Base-by-base conservation (phyloP, 2,888 invertebrate genomes). In the Diachrysia chrysitis region DNA sequence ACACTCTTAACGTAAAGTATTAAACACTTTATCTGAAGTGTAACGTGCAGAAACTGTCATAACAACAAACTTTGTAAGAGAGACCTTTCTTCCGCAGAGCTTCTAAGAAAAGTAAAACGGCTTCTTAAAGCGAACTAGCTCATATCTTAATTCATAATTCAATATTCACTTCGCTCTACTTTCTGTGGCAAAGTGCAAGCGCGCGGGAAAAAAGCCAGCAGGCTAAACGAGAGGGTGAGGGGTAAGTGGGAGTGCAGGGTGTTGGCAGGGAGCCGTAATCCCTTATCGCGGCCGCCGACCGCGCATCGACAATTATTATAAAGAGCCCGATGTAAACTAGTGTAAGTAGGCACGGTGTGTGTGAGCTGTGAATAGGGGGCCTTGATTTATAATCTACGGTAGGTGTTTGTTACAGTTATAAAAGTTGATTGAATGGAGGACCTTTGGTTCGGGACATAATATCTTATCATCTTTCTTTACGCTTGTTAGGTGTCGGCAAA, bases 111-210 rank as follows among this genome's bases (percentile, higher is more conserved):
- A 70, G 65, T 81, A 77, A 78, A 79, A 71, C 76, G 73, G 66
- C 79, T 74, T 69, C 76, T 83, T 77, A 78, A 66, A 83, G 81
- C 76, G 79, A 81, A 76, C 81, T 78, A 78, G 84, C 87, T 89
- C 88, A 90, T 89, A 89, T 90, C 89, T 89, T 90, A 90, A 91
- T 92, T 92, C 90, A 92, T 93, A 93, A 95, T 93, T 93, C 93
- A 93, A 93, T 92, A 90, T 88, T 90, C 89, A 87, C 88, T 86
- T 78, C 87, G 87, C 73, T 86, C 83, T 87, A 87, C 73, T 73
- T 73, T 81, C 86, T 87, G 88, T 85, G 86, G 89, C 85, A 88
- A 88, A 93, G 90, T 91, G 92, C 92, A 92, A 90, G 90, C 89
- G 89, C 88, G 86, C 89, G 90, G 87, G 91, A 91, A 92, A 93